A percentile compares a stretch with the other conserved stretches of the same genome.
phyloP scores from a whole-genome alignment of 53 echinoderm and acorn worm species.

The Mesocentrotus franciscanus region DNA sequence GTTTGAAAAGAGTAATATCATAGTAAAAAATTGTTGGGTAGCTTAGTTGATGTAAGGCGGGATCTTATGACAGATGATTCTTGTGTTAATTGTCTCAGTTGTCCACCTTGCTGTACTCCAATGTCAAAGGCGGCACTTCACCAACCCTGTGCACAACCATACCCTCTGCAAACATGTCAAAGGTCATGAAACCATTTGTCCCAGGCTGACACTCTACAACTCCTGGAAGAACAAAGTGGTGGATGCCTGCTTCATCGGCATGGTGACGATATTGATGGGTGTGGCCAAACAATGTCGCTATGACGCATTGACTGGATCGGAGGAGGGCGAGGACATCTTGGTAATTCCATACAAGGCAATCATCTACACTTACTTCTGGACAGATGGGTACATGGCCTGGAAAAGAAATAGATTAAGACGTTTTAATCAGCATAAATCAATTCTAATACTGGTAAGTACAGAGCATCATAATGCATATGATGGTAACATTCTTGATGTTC shows the following conservation, averaged over 20 bases:
- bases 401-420: background rate
- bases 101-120: background rate
- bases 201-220: conserved; percentile 83
- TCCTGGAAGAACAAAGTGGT: conserved; percentile 79
- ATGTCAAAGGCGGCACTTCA: background rate
- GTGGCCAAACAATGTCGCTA: conserved; percentile 85
- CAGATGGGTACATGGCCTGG: conserved; percentile 84
- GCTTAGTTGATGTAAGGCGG: no score
- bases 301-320: conserved; percentile 73
- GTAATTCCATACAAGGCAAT: conserved; percentile 89
- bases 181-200: conserved; percentile 77
- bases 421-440: background rate
- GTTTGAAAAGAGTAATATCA: no score
- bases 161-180: conserved; percentile 75
- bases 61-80: background rate
- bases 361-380: background rate
- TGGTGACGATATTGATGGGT: conserved; percentile 71
- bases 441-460: background rate
- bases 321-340: conserved; percentile 74
- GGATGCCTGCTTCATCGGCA: conserved; percentile 75
- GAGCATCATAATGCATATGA: background rate
- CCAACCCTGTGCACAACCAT: conserved; percentile 26
- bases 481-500: no score
- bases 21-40: no score
- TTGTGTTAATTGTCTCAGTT: background rate